These are phyloP conservation scores for Chymomyza costata DNA, from an alignment of 1,140 invertebrate species.

Conservation along the genomic window DNA sequence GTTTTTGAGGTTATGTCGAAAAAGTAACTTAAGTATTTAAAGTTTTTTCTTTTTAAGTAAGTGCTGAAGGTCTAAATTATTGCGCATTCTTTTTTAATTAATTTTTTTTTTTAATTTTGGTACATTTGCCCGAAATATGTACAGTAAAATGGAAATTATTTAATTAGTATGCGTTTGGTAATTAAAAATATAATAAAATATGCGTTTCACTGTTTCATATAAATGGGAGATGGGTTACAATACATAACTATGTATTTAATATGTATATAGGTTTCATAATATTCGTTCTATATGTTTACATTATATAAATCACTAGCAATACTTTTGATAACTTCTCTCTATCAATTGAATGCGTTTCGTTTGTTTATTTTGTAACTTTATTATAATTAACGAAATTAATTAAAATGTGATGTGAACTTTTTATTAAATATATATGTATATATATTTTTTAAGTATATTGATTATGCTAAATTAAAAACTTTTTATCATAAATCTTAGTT, in stretches of 20 bases:
- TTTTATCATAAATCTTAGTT: too few species aligned
- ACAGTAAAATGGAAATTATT: slow-evolving; percentile 34
- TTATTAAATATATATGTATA: slow-evolving; percentile 36
- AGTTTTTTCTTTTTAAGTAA: too few species aligned
- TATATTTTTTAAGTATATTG: too few species aligned
- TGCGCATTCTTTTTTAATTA: too few species aligned
- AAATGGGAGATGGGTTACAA: slow-evolving; percentile 11
- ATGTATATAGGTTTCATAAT: slow-evolving; percentile 9
- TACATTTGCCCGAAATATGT: slow-evolving; percentile 52
- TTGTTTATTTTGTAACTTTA: slow-evolving; percentile 3
- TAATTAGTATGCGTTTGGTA: slow-evolving; percentile 4
- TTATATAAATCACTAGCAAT: slow-evolving; percentile 38
- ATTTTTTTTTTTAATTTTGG: too few species aligned
- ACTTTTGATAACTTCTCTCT: slow-evolving; percentile 29
- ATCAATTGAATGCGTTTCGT: slow-evolving; percentile 8
- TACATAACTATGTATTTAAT: slow-evolving; percentile 19
- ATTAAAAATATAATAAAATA: slow-evolving; percentile 3
- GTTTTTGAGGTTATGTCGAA: too few species aligned
- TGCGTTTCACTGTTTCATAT: too few species aligned
- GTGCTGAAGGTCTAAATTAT: too few species aligned
- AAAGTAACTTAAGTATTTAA: too few species aligned
- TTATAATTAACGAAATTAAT: background rate
- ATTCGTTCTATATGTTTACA: slow-evolving; percentile 18
- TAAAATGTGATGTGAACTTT: slow-evolving; percentile 3
- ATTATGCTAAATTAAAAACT: too few species aligned